phyloP scores from a whole-genome alignment of 2,797 vertebrate species.

The Bradypodion pumilum region DNA sequence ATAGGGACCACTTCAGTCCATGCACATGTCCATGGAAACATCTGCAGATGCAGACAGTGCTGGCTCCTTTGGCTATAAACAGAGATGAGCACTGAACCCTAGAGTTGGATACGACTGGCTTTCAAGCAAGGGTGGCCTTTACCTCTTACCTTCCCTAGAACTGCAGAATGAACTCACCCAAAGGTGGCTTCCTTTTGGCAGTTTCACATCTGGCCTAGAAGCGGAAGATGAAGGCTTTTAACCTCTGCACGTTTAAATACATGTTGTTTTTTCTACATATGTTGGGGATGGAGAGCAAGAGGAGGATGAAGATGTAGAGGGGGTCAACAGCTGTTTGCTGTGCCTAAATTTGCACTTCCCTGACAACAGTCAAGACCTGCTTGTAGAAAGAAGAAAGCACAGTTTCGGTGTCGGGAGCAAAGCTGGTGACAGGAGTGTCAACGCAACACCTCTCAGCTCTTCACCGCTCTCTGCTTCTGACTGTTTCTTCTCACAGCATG shows the following conservation, averaged over 20 bases:
- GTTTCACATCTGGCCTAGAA: no score
- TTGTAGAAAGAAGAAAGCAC: neutral
- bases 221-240: neutral
- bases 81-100: no score
- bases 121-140: no score
- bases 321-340: slow-evolving; percentile 21
- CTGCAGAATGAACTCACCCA: no score
- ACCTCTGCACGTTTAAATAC: neutral
- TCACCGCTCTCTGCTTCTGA: no score
- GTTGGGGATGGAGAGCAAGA: neutral
- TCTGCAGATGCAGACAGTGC: no score
- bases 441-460: neutral
- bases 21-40: no score
- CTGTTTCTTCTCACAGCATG: neutral
- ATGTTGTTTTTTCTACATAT: neutral
- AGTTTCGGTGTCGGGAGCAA: slow-evolving; percentile 24
- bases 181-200: no score
- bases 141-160: no score
- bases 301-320: neutral
- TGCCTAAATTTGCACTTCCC: slow-evolving; percentile 30
- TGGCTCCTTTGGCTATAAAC: no score
- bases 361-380: slow-evolving; percentile 1
- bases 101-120: no score
- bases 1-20: no score
- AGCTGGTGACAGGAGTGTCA: neutral